Evolutionary conservation across 2,888 invertebrate genomes (phyloP).

Genomic region (Drosophila suboccidentalis): DNA sequence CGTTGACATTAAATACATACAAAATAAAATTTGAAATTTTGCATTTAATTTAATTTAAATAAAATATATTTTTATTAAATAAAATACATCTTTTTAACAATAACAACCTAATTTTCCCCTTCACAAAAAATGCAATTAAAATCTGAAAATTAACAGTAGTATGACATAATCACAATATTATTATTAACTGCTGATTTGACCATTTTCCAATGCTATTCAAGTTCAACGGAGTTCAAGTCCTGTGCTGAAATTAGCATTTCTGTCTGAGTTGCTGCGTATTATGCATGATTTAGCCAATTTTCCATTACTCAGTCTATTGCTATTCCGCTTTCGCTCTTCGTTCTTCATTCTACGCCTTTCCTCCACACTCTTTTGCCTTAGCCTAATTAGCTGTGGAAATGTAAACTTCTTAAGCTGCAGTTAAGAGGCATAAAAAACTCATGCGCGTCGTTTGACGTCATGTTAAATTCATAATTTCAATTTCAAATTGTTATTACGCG

Average conservation of each 20-base stretch:
- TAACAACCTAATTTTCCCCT: too few species aligned
- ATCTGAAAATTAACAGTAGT: neutral
- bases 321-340: neutral
- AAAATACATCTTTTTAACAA: neutral
- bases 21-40: too few species aligned
- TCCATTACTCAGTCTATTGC: neutral
- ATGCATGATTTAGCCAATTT: slow-evolving; percentile 19
- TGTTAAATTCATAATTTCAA: slow-evolving; percentile 82
- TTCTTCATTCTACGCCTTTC: neutral
- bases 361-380: slow-evolving; percentile 1
- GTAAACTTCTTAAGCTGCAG: slow-evolving; percentile 75
- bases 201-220: neutral
- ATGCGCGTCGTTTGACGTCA: slow-evolving; percentile 69
- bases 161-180: neutral
- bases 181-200: neutral
- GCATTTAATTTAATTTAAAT: too few species aligned
- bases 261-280: slow-evolving; percentile 7
- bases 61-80: neutral
- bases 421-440: slow-evolving; percentile 77
- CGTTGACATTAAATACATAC: too few species aligned
- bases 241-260: slow-evolving; percentile 9
- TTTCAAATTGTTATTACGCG: slow-evolving; percentile 73
- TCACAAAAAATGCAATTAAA: too few species aligned
- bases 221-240: neutral
- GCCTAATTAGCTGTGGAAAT: slow-evolving; percentile 63